A percentile compares a stretch with the other conserved stretches of the same genome.
Evolutionary conservation across 2,797 vertebrate species (phyloP).

Genomic region (Karalla daura): DNA sequence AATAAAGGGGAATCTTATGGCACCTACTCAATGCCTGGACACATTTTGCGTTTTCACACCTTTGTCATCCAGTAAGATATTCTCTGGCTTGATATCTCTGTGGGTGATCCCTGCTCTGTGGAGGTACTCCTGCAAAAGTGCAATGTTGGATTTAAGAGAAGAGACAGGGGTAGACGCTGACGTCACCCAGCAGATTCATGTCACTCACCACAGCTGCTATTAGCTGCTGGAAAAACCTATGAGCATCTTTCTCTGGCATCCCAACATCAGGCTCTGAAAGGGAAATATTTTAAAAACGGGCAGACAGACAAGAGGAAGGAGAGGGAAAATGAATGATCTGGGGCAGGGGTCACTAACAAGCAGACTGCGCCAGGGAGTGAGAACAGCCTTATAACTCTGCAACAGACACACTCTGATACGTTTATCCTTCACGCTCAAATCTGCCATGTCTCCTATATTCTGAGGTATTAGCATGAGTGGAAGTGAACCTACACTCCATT

Average conservation of each 20-base stretch:
- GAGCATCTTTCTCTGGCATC: conserved; percentile 94
- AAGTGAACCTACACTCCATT: too few relatives aligned
- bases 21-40: too few relatives aligned
- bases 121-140: conserved; percentile 88
- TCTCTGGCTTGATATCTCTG: conserved; percentile 98
- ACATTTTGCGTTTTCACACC: too few relatives aligned
- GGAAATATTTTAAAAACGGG: neutral
- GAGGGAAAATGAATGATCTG: too few relatives aligned
- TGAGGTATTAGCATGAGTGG: too few relatives aligned
- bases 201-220: conserved; percentile 93
- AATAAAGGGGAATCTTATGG: neutral
- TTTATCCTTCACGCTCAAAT: too few relatives aligned
- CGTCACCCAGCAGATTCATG: neutral
- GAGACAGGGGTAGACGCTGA: neutral
- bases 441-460: too few relatives aligned
- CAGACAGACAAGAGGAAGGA: neutral
- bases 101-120: conserved; percentile 94
- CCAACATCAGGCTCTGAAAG: conserved; percentile 92
- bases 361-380: too few relatives aligned
- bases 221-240: conserved; percentile 94
- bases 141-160: conserved; percentile 1
- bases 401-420: too few relatives aligned
- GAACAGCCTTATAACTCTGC: too few relatives aligned
- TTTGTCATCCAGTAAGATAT: conserved; percentile 94
- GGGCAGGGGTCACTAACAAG: too few relatives aligned